Conservation (phyloP, 2,797 vertebrate genomes). For the Acanthurus lineatus region DNA sequence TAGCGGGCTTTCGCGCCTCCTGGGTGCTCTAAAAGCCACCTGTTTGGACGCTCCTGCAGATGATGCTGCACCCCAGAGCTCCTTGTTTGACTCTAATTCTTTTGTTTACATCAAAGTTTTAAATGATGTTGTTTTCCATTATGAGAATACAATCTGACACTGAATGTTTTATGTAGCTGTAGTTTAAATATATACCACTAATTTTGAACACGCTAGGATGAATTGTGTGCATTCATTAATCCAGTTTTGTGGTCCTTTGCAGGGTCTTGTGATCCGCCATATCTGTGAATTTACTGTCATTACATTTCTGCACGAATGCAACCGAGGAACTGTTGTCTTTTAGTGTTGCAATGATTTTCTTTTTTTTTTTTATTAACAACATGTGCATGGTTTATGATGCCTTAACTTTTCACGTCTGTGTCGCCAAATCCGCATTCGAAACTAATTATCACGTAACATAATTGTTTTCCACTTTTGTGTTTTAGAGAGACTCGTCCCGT, state of each 20-base stretch:
- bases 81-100: constrained; percentile 43
- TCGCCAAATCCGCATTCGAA: neutral
- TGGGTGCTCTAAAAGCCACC: constrained; percentile 79
- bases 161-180: neutral
- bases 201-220: constrained; percentile 5
- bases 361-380: neutral
- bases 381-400: neutral
- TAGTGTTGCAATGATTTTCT: constrained; percentile 1
- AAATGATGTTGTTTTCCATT: neutral
- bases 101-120: constrained; percentile 51
- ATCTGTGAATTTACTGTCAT: neutral
- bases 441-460: neutral
- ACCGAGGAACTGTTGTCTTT: neutral
- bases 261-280: neutral
- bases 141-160: neutral
- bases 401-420: neutral
- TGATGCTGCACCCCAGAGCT: constrained; percentile 56
- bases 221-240: neutral
- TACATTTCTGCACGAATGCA: neutral
- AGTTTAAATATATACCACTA: too few species aligned
- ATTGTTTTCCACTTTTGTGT: constrained; percentile 7
- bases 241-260: neutral
- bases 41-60: constrained; percentile 70
- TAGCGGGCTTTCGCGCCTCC: constrained; percentile 70
- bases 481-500: constrained; percentile 9